Percentiles rank a stretch among this genome's conserved stretches.
Conservation (phyloP, 1,140 invertebrate species). For the Leptopilina boulardi region DNA sequence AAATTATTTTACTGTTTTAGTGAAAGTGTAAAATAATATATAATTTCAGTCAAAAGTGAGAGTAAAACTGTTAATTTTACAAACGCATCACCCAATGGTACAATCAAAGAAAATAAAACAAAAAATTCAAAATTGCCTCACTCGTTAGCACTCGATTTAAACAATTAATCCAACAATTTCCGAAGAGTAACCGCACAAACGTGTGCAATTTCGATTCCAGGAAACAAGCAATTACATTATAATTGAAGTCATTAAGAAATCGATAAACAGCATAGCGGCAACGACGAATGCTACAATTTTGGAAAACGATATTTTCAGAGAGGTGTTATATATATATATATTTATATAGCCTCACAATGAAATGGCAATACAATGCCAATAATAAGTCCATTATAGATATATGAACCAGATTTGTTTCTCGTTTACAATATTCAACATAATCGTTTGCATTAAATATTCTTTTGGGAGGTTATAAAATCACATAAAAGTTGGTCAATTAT, state of each 20-base stretch:
- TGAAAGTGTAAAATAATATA: no score
- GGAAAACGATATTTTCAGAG: not conserved
- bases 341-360: not conserved
- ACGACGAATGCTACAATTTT: not conserved
- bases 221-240: not conserved
- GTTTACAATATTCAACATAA: not conserved
- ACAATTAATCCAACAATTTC: no score
- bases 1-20: no score
- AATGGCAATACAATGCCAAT: not conserved
- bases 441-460: not conserved
- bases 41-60: no score
- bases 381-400: slow-evolving; percentile 5
- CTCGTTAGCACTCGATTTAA: no score
- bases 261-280: not conserved
- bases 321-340: no score
- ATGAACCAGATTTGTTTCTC: not conserved
- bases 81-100: no score
- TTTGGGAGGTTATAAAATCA: not conserved
- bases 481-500: not conserved
- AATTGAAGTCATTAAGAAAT: not conserved
- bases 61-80: no score
- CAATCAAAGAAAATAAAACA: no score
- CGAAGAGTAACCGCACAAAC: no score
- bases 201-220: not conserved
- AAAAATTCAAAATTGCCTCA: no score